Percentiles rank a stretch among this genome's conserved stretches.
phyloP scores from a whole-genome alignment of 1,140 invertebrate genomes.

The Pogonomyrmex californicus region DNA sequence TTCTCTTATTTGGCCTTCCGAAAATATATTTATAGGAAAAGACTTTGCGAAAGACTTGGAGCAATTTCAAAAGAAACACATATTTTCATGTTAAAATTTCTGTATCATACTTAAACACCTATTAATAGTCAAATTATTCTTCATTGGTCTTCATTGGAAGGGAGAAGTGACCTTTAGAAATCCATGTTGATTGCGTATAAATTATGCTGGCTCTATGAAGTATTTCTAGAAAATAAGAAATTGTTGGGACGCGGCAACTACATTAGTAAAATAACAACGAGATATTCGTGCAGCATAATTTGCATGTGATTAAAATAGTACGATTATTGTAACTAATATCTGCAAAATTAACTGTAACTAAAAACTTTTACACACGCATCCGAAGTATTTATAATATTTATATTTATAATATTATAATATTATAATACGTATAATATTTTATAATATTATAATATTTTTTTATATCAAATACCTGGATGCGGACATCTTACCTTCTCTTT shows the following conservation, averaged over 20 bases:
- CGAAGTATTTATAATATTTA: background rate
- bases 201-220: constrained; percentile 34
- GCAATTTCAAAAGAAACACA: constrained; percentile 70
- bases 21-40: constrained; percentile 7
- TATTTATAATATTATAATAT: constrained; percentile 17
- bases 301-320: constrained; percentile 22
- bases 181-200: constrained; percentile 32
- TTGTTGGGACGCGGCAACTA: background rate
- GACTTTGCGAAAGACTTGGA: constrained; percentile 5
- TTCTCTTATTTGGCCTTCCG: constrained; percentile 52
- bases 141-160: constrained; percentile 71
- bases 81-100: constrained; percentile 82
- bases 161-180: constrained; percentile 52
- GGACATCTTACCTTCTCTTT: background rate
- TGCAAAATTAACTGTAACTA: constrained; percentile 1
- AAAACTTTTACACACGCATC: background rate
- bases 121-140: constrained; percentile 85
- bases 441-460: constrained; percentile 31
- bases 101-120: constrained; percentile 83
- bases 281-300: constrained; percentile 38
- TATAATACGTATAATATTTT: background rate
- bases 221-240: constrained; percentile 52
- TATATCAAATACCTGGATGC: background rate
- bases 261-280: constrained; percentile 26
- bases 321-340: background rate